These are phyloP conservation scores for Epinotia nisella DNA, from an alignment of 2,888 invertebrate genomes.

Conservation along the genomic window DNA sequence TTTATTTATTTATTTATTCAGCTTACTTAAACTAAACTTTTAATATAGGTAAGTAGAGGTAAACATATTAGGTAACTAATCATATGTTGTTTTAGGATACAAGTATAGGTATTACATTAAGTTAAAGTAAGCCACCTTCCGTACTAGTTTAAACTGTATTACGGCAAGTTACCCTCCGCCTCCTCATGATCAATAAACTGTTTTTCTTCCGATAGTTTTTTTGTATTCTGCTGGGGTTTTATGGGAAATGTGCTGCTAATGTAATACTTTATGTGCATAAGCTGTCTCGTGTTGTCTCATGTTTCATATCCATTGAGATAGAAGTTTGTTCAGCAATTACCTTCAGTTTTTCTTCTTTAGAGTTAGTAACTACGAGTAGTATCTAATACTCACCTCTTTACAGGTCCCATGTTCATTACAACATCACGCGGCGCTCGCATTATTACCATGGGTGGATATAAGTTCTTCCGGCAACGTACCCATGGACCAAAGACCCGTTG, in stretches of 20 bases:
- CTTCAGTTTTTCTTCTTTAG: not conserved
- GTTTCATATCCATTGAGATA: too few species aligned
- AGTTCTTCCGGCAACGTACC: conserved; percentile 25
- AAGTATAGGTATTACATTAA: too few species aligned
- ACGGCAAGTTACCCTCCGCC: too few species aligned
- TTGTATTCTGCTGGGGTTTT: not conserved
- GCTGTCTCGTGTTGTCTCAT: not conserved
- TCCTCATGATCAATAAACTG: not conserved
- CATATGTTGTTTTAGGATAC: too few species aligned
- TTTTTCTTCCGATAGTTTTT: not conserved
- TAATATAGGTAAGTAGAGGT: too few species aligned
- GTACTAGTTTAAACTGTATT: too few species aligned
- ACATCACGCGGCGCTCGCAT: conserved; percentile 15
- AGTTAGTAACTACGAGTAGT: not conserved
- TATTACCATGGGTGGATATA: conserved; percentile 24
- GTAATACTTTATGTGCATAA: not conserved
- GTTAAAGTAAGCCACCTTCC: too few species aligned
- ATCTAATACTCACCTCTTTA: not conserved
- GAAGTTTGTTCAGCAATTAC: too few species aligned
- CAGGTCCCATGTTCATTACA: conserved; percentile 13
- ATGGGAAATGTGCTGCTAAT: not conserved
- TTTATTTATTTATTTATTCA: too few species aligned
- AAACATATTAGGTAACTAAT: too few species aligned
- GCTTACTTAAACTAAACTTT: too few species aligned
- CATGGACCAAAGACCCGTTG: conserved; percentile 23